phyloP scores from a whole-genome alignment of 2,113 vertebrate genomes.

The Pholis gunnellus region DNA sequence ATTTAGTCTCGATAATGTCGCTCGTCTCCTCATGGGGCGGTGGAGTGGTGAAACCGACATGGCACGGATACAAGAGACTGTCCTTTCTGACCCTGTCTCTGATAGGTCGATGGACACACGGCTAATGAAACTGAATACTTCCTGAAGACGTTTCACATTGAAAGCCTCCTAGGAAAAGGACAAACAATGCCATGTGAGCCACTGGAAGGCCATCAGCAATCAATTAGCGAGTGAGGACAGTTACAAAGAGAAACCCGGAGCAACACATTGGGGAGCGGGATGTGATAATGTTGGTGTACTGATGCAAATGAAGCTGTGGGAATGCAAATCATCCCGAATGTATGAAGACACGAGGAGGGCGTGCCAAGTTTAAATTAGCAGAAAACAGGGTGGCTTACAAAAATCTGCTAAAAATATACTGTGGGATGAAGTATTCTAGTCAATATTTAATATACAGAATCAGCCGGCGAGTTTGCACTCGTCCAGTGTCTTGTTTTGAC shows the following conservation, averaged over 20 bases:
- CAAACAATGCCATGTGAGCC: background rate
- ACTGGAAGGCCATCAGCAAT: background rate
- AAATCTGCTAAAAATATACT: background rate
- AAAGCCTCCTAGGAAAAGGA: background rate
- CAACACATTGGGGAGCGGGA: background rate
- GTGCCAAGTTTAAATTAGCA: background rate
- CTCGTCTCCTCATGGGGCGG: too few species aligned
- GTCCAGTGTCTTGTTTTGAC: constrained; percentile 7
- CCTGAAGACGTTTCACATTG: background rate
- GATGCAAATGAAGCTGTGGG: background rate
- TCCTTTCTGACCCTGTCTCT: too few species aligned
- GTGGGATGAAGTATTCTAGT: background rate
- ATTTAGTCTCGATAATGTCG: too few species aligned
- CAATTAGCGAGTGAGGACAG: background rate
- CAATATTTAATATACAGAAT: background rate
- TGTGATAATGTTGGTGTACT: background rate
- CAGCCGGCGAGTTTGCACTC: background rate
- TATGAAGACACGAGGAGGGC: background rate
- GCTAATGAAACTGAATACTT: background rate
- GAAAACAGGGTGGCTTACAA: background rate
- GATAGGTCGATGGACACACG: background rate
- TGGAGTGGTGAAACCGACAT: background rate
- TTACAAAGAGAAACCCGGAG: background rate
- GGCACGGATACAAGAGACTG: background rate
- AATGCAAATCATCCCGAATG: background rate